A percentile compares a stretch with the other conserved stretches of the same genome.
Conservation (phyloP, 37 sponge, comb jelly and placozoan species). For the Diacarnus erythraeanus region DNA sequence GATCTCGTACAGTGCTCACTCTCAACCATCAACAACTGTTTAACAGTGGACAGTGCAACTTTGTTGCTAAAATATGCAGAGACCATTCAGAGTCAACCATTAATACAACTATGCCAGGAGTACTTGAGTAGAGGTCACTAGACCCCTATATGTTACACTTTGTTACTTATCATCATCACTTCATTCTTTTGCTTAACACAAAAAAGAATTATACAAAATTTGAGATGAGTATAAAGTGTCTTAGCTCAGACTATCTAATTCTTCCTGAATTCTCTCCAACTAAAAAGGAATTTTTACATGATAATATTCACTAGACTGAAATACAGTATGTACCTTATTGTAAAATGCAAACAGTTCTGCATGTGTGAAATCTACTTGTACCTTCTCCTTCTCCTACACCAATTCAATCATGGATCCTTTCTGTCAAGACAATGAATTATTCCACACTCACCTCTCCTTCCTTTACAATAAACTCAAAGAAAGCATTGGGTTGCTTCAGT, state of each 20-base stretch:
- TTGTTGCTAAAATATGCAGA: slow-evolving; percentile 12
- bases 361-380: slow-evolving; percentile 83
- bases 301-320: background rate
- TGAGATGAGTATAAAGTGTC: too few species aligned
- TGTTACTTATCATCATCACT: too few species aligned
- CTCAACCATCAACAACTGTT: background rate
- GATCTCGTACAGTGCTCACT: background rate
- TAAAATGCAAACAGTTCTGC: slow-evolving; percentile 88
- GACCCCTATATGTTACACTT: too few species aligned
- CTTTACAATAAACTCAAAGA: slow-evolving; percentile 69
- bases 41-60: slow-evolving; percentile 7
- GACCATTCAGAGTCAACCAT: slow-evolving; percentile 9
- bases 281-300: background rate
- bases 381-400: slow-evolving; percentile 59
- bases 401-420: slow-evolving; percentile 16
- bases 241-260: slow-evolving; percentile 34
- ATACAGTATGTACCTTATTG: slow-evolving; percentile 48
- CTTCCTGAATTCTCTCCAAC: slow-evolving; percentile 57
- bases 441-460: slow-evolving; percentile 44
- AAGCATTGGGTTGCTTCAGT: slow-evolving; percentile 86
- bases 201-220: too few species aligned
- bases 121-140: background rate
- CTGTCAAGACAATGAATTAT: slow-evolving; percentile 21
- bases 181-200: too few species aligned
- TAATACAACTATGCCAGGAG: background rate